Evolutionary conservation across 2,113 vertebrate genomes (phyloP), one percentile per base, ranked within the genome.

Genomic region (Plectropomus leopardus): DNA sequence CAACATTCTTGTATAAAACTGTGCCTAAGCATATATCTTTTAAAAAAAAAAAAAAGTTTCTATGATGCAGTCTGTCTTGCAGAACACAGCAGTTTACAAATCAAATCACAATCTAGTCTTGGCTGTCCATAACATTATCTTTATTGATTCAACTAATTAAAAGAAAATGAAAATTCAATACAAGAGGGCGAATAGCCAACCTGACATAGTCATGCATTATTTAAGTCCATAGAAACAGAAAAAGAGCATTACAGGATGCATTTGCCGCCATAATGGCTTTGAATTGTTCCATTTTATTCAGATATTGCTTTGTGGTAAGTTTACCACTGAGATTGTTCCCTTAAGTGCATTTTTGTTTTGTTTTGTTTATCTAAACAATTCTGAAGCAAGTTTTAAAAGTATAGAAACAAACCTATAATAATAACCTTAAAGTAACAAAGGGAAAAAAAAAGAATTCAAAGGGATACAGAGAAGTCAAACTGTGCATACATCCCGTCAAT

Each of bases 81-180:
- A 63, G 14, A 58, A 34, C 50, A 67, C n/a, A 47, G 45, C 19
- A 40, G 30, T 26, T 47, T 60, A 26, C 40, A 66, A 55, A 70
- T 70, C 28, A 72, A 53, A 57, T 58, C n/a, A 50, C n/a, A 63
- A 7, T 30, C 1, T 78, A 48, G 10, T 45, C 23, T 34, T 69
- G 19, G 44, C 23, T 6, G 2, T 4, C 6, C 42, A 70, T n/a
- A 23, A 63, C 30, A 54, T 53, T 54, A 64, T 23, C 34, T 68
- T n/a, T 48, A 82, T 67, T 57, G 58, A 74, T 58, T 77, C 16
- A 26, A 23, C 28, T 72, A 28, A 24, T 48, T 48, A 44, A 54
- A 72, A 71, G 10, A 45, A 53, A 67, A 72, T 55, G 5, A 23
- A 21, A 66, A 55, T 51, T 26, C 7, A 53, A 44, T 66, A 36